phyloP scores from a whole-genome alignment of 92 coral and sea anemone genomes.

The Micromussa lordhowensis region DNA sequence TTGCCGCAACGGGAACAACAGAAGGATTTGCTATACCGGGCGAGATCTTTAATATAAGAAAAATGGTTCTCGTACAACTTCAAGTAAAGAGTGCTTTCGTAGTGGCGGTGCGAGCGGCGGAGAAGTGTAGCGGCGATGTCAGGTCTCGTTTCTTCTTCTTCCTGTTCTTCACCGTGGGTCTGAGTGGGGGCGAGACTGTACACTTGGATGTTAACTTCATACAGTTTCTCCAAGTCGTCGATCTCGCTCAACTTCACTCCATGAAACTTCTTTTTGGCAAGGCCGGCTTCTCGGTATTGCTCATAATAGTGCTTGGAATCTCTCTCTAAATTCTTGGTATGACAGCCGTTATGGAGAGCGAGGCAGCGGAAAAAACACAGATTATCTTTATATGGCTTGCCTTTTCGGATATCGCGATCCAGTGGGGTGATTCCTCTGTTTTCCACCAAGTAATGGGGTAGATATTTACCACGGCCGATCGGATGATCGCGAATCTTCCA shows the following conservation, averaged over 20 bases:
- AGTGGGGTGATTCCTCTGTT: too few relatives aligned
- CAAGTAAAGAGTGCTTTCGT: slow-evolving; percentile 35
- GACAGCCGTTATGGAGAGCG: too few relatives aligned
- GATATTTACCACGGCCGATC: too few relatives aligned
- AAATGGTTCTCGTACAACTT: slow-evolving; percentile 51
- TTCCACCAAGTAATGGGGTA: too few relatives aligned
- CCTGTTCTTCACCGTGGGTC: background rate
- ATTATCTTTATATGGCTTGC: too few relatives aligned
- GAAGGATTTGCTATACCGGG: slow-evolving; percentile 23
- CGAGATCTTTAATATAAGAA: slow-evolving; percentile 27
- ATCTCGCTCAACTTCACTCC: too few relatives aligned
- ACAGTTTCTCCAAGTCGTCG: background rate
- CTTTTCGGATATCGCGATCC: too few relatives aligned
- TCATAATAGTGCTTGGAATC: too few relatives aligned
- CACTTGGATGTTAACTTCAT: background rate
- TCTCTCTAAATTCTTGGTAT: too few relatives aligned
- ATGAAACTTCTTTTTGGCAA: too few relatives aligned
- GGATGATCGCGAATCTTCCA: background rate
- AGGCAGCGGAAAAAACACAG: too few relatives aligned
- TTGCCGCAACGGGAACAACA: slow-evolving; percentile 44
- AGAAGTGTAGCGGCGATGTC: slow-evolving; percentile 20
- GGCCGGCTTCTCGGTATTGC: too few relatives aligned
- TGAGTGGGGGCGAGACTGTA: background rate
- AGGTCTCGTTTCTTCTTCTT: background rate
- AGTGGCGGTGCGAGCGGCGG: slow-evolving; percentile 37